Base-by-base conservation (phyloP, 2,888 invertebrate genomes). In the Conistra vaccinii region DNA sequence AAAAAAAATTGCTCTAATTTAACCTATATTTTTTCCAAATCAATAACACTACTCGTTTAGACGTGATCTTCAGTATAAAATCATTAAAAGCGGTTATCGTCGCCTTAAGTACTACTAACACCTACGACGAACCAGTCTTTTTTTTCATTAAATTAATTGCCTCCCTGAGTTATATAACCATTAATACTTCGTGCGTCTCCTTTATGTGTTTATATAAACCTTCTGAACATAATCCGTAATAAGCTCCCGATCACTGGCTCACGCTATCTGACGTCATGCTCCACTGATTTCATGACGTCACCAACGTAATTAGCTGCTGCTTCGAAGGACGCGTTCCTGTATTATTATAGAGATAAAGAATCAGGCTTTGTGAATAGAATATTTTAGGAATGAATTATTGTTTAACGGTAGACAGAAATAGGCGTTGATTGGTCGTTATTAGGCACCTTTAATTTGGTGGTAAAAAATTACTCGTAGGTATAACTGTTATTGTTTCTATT, bases 221-320 rank as follows among this genome's bases (percentile, higher is more conserved):
- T 81, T 69, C 68, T 69, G 61, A 57, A 45, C 35, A 32, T n/a
- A 29, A 60, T 35, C 62, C 32, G 12, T 71, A 51, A 29, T 55
- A 66, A 69, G 58, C 61, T 69, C 62, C 78, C 78, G 76, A 85
- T 87, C 73, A 73, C 68, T 79, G 73, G 66, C 68, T 42, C 70
- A 75, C 63, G 75, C 69, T 87, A 88, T 88, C 89, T 83, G 81
- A 84, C 89, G 84, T 84, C 83, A 88, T 79, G 78, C 76, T 69
- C 69, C 74, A 87, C 57, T 85, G 89, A 69, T 62, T 81, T 68
- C 67, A 69, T 88, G 86, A 87, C 82, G 88, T 81, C 79, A 83
- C 39, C 61, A n/a, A 20, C 26, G 81, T 87, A 87, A 87, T 87
- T 87, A 87, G 76, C 82, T 57, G 42, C 79, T 70, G 70, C 72